Evolutionary conservation across 23 tunicate species (phyloP), one percentile per base, ranked within the genome.

Genomic region (Botrylloides violaceus): DNA sequence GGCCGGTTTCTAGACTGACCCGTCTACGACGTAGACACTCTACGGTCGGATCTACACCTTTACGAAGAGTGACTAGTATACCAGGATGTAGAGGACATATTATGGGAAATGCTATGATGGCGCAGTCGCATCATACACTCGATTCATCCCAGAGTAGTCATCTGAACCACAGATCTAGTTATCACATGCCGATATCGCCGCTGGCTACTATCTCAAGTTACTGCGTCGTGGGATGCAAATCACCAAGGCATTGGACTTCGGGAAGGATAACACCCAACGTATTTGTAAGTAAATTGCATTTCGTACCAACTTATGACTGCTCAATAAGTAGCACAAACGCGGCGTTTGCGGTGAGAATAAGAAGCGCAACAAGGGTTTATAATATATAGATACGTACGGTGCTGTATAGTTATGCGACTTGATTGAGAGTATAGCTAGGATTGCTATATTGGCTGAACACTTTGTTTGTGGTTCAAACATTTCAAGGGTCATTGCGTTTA

Each of bases 11-110:
- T 35, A 2, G 74, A 4, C 37, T 68, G 57, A n/a, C 74, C 4
- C 74, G 74, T n/a, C n/a, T 68, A 56, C 43, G 74, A 26, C 57
- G 74, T 23, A 55, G 74, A 4, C 74, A 68, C 29, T 68, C 74
- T 4, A 68, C 74, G 22, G 56, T 68, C 12, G 56, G 58, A 5
- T 68, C 58, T 28, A 43, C 32, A 0, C 74, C 74, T 19, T 20
- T 43, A 1, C 74, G 37, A 24, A 55, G 74, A n/a, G 74, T 39
- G 19, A 39, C 56, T 37, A 28, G 29, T 25, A 68, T 68, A 25
- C 58, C 58, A n/a, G 74, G 74, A 1, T 68, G 74, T 43, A 24
- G 74, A 38, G 74, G 74, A 20, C 9, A 43, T 43, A 7, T n/a
- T n/a, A 4, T 63, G 18, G 23, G 35, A 4, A 31, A 22, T 9